These are phyloP conservation scores for Eugnorisma glareosa DNA, from an alignment of 2,888 invertebrate species.

Conservation along the genomic window DNA sequence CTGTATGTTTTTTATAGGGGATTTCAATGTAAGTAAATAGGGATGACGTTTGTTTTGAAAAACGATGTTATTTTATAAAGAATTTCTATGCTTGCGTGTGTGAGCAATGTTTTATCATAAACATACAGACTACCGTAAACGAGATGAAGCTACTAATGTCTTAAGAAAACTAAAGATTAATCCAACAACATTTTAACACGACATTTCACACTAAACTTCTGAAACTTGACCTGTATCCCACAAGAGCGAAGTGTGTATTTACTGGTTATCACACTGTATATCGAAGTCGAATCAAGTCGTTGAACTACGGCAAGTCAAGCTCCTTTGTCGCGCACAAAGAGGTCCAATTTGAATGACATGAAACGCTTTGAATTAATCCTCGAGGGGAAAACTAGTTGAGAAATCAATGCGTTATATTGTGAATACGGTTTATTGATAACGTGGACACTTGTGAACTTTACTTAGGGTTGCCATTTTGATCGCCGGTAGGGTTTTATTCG, in stretches of 20 bases:
- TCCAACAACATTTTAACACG: background rate
- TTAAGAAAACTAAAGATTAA: background rate
- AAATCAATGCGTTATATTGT: constrained; percentile 75
- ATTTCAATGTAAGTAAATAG: constrained; percentile 12
- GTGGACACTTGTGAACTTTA: constrained; percentile 72
- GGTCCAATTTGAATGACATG: constrained; percentile 71
- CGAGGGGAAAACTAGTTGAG: constrained; percentile 66
- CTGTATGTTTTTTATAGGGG: constrained; percentile 31
- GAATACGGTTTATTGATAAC: constrained; percentile 70
- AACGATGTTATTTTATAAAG: background rate
- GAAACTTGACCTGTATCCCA: constrained; percentile 9
- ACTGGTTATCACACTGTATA: constrained; percentile 22
- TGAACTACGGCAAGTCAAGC: constrained; percentile 58
- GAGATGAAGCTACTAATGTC: background rate
- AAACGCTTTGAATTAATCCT: constrained; percentile 66
- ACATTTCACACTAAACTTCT: background rate
- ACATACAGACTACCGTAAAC: background rate
- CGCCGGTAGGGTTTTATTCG: background rate
- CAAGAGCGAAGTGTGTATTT: constrained; percentile 26
- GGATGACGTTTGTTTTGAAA: constrained; percentile 2
- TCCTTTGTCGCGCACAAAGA: constrained; percentile 68
- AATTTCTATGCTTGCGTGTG: background rate
- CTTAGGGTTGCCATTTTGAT: constrained; percentile 53
- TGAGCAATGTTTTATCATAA: background rate
- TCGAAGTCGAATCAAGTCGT: constrained; percentile 50